Base-by-base conservation (phyloP, 2,797 vertebrate genomes). In the Capromys pilorides region DNA sequence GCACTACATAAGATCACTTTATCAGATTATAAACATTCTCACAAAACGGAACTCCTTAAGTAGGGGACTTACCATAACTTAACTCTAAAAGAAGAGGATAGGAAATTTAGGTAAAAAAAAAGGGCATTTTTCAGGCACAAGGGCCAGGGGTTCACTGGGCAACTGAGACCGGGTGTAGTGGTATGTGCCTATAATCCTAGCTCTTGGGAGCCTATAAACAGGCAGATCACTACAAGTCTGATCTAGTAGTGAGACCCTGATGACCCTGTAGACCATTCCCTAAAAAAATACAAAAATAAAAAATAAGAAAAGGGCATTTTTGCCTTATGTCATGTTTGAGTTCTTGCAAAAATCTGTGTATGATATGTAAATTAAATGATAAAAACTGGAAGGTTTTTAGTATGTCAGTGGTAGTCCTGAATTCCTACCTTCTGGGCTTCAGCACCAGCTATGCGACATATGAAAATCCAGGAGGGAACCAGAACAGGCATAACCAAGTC, bases 301-400 rank as follows among this genome's bases (percentile, higher is more conserved):
- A 45, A 45, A 45, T 45, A 45, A 45, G 8, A 4, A 45, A 62
- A 31, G 7, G 26, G 21, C 31, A 89, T 94, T 19, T 94, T 22
- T 51, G 39, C 33, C 57, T 64, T 41, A 57, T 62, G 73, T 88
- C 73, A 62, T 85, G 21, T 62, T 66, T 90, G 28, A 77, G 79
- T 92, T 86, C 64, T 88, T 94, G 19, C 45, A 92, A 86, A 69
- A 91, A 67, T 49, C 80, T 61, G 59, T 33, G 16, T 54, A 36
- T 57, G 54, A 36, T n/a, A 49, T 75, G 45, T 45, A 22, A 93
- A 96, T 45, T 73, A 81, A 88, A 85, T 33, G 51, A 75, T 62
- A 94, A 89, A 95, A 84, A 81, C 4, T 1, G 24, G 88, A 80
- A 77, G 49, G 24, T 89, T 78, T 75, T 36, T 69, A 75, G 9